Conservation (phyloP, 2,888 invertebrate species). For the Ecdyonurus torrentis region DNA sequence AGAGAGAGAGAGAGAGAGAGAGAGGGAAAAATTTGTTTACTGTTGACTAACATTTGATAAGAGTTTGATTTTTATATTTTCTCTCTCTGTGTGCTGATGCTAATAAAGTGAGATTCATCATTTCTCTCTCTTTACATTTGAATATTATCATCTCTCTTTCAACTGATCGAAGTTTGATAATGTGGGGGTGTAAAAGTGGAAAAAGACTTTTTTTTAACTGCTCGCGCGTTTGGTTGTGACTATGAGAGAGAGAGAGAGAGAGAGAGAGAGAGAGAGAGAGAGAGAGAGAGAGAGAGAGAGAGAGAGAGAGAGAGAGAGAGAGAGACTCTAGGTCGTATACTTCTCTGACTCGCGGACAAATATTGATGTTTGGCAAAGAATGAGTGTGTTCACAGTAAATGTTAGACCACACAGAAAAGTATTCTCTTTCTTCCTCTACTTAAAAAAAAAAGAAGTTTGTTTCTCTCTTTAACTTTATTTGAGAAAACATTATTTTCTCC, state of each 20-base stretch:
- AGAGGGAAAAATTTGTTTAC: background rate
- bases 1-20: no score
- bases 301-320: background rate
- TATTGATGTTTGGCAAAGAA: slow-evolving; percentile 1
- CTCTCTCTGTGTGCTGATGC: no score
- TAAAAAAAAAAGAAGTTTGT: no score
- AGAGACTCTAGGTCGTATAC: background rate
- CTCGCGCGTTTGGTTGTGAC: no score
- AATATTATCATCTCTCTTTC: background rate
- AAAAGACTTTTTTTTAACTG: no score
- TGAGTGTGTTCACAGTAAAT: background rate
- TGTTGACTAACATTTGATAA: background rate
- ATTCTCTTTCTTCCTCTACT: no score
- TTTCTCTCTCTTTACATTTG: no score
- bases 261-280: no score
- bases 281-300: background rate
- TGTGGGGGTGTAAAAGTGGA: no score
- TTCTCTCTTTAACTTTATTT: no score
- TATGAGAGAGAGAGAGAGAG: no score
- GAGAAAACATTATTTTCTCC: no score
- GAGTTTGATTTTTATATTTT: background rate
- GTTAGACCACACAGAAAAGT: background rate
- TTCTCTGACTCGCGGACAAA: slow-evolving; percentile 1
- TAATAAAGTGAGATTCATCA: background rate
- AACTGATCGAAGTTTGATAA: background rate